phyloP scores from a whole-genome alignment of 2,888 invertebrate genomes.

The Ischnus inquisitorius region DNA sequence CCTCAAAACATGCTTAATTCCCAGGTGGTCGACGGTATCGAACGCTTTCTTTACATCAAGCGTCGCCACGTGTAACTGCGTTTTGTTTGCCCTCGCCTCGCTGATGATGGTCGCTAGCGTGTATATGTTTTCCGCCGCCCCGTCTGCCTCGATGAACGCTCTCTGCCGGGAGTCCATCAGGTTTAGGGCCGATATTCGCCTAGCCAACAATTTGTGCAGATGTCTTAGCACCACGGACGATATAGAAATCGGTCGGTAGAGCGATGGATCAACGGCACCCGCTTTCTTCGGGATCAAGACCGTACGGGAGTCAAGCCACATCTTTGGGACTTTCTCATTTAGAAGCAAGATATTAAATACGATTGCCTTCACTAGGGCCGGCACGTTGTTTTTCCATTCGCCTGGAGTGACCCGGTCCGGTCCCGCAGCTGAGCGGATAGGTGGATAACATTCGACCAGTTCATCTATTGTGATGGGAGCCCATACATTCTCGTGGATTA shows the following conservation, averaged over 20 bases:
- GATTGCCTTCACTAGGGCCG: background rate
- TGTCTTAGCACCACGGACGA: constrained; percentile 51
- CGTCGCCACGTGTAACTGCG: no score
- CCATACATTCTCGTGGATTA: background rate
- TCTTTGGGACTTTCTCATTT: background rate
- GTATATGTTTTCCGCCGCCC: constrained; percentile 78
- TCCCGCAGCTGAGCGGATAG: constrained; percentile 31
- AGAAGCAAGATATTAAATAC: constrained; percentile 44
- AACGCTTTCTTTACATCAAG: no score
- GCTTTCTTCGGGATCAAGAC: constrained; percentile 65
- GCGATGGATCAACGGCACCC: constrained; percentile 27
- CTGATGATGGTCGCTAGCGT: constrained; percentile 63
- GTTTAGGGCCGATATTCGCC: background rate
- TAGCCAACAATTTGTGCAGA: constrained; percentile 60
- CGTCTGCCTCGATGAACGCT: constrained; percentile 70
- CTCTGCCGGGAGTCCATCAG: constrained; percentile 55
- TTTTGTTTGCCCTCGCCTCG: no score
- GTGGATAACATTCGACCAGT: background rate
- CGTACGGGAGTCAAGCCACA: constrained; percentile 57
- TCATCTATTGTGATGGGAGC: constrained; percentile 12
- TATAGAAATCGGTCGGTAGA: constrained; percentile 64
- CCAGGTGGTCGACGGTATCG: no score
- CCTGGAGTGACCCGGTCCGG: constrained; percentile 37
- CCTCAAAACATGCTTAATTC: no score
- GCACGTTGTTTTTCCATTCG: background rate